Evolutionary conservation across 2,797 vertebrate species (phyloP).

Genomic region (Cuculus canorus): DNA sequence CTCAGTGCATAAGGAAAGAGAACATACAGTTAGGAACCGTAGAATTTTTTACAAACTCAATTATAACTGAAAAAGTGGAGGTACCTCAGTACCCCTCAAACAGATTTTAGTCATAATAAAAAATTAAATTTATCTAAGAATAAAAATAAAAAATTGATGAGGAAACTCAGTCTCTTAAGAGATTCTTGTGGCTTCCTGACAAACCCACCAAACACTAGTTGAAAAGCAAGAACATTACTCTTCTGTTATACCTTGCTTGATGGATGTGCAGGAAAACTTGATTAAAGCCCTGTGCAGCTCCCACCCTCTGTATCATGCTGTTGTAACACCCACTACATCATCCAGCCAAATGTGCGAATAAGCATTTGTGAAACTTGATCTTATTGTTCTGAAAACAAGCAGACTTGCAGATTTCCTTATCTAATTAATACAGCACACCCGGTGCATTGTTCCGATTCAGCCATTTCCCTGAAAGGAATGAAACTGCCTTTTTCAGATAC

Average conservation of each 20-base stretch:
- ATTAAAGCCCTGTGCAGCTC: background rate
- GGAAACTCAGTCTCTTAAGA: background rate
- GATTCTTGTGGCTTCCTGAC: background rate
- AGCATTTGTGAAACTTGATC: background rate
- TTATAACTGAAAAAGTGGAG: background rate
- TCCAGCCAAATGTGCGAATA: background rate
- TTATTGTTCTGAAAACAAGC: background rate
- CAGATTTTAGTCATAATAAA: background rate
- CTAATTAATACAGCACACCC: constrained; percentile 4
- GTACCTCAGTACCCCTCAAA: background rate
- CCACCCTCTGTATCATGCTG: background rate
- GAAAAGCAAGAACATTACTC: background rate
- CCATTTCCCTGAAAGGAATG: background rate
- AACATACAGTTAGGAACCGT: background rate
- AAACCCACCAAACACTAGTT: background rate
- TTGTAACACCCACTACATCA: background rate
- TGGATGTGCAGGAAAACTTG: background rate
- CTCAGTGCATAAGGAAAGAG: background rate
- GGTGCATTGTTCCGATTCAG: background rate
- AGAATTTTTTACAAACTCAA: background rate
- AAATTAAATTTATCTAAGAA: background rate
- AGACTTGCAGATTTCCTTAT: background rate
- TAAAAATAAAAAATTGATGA: background rate
- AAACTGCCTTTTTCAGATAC: constrained; percentile 32
- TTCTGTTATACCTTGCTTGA: background rate